Evolutionary conservation across 1,140 invertebrate genomes (phyloP).

Genomic region (Gryon sp.): DNA sequence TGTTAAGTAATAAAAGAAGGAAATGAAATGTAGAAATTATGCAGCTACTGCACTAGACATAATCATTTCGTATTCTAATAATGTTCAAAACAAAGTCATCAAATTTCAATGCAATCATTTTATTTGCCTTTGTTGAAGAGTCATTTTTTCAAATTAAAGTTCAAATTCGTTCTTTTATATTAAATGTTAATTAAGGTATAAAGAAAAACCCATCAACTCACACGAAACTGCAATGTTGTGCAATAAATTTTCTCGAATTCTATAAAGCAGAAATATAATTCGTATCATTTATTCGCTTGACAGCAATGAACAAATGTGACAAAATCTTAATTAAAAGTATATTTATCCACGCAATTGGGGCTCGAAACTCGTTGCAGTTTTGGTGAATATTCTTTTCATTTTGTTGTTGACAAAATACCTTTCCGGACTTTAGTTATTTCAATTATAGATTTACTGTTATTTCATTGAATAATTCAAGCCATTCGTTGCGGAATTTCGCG

Average conservation of each 20-base stretch:
- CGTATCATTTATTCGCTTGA: not conserved
- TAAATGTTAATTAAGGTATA: too few relatives aligned
- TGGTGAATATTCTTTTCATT: not conserved
- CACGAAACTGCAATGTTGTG: too few relatives aligned
- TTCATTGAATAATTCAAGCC: constrained; percentile 43
- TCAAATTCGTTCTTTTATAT: not conserved
- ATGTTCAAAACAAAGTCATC: constrained; percentile 9
- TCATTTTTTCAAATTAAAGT: not conserved
- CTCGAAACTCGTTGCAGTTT: not conserved
- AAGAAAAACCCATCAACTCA: too few relatives aligned
- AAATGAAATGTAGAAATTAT: constrained; percentile 4
- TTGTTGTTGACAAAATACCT: too few relatives aligned
- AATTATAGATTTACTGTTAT: constrained; percentile 49
- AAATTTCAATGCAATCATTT: not conserved
- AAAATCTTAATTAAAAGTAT: constrained; percentile 30
- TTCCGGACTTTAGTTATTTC: constrained; percentile 25
- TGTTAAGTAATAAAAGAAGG: constrained; percentile 13
- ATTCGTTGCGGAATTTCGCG: constrained; percentile 21
- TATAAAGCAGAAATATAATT: too few relatives aligned
- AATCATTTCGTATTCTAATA: constrained; percentile 26
- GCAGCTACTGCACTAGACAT: not conserved
- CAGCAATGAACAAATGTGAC: constrained; percentile 1
- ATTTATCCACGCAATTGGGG: not conserved
- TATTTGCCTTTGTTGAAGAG: not conserved
- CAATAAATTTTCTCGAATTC: too few relatives aligned